Evolutionary conservation across 2,113 vertebrate genomes (phyloP).

Genomic region (Dromiciops gliroides): DNA sequence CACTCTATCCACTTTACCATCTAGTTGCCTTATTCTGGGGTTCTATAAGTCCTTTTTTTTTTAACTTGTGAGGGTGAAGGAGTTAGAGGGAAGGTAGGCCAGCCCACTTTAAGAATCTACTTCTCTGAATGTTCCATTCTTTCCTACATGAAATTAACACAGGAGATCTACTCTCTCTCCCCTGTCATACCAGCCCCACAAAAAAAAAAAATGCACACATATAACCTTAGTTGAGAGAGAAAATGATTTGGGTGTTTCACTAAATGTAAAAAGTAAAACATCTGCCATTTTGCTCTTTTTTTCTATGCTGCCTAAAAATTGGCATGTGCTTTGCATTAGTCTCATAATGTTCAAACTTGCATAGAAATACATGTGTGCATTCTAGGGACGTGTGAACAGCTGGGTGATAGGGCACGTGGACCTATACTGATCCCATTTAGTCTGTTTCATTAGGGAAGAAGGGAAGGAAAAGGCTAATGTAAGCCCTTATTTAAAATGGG

Average conservation of each 20-base stretch:
- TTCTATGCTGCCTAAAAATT: constrained; percentile 21
- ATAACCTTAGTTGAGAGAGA: not conserved
- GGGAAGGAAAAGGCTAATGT: constrained; percentile 12
- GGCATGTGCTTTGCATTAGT: constrained; percentile 56
- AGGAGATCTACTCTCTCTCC: constrained; percentile 1
- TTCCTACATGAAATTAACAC: constrained; percentile 31
- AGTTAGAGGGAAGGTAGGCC: not conserved
- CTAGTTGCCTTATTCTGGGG: not conserved
- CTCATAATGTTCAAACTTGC: constrained; percentile 20
- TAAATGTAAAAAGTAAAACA: constrained; percentile 59
- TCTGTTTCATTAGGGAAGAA: constrained; percentile 31
- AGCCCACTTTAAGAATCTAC: not conserved
- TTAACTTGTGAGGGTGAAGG: not conserved
- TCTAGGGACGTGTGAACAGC: not conserved
- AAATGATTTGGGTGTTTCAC: constrained; percentile 47
- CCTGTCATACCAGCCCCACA: not conserved
- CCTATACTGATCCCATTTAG: not conserved
- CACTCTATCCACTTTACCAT: not conserved
- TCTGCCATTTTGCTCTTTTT: constrained; percentile 55
- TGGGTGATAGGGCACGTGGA: not conserved
- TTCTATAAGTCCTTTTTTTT: not conserved
- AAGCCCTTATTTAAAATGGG: constrained; percentile 1
- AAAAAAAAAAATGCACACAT: not conserved
- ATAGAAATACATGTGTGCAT: not conserved
- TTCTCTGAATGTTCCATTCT: constrained; percentile 6